Evolutionary conservation across 2,797 vertebrate species (phyloP), one percentile per base, ranked within the genome.

Genomic region (Notolepis coatsorum): DNA sequence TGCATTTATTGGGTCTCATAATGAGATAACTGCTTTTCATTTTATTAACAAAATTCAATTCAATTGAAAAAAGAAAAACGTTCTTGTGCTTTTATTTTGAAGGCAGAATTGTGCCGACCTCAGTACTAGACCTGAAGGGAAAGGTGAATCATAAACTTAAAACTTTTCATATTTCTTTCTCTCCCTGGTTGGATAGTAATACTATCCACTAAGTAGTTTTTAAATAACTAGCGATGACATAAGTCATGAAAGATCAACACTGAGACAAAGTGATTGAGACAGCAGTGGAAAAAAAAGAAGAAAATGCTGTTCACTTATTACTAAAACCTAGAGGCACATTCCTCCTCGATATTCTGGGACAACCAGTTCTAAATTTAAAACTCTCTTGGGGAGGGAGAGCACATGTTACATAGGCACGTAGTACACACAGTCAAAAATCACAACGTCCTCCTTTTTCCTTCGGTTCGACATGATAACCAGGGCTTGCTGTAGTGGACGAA

Each of bases 261-360:
- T 12, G 48, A 81, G 61, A 66, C 65, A 78, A 81, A 82, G 75
- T 71, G 71, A 80, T 51, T 57, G 50, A 69, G 76, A 77, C 73
- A 78, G 78, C 79, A 74, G 75, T 76, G 81, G 81, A 80, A 33
- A 46, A n/a, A 37, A n/a, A 85, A 84, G 6, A 37, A n/a, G 84
- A 84, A 77, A 55, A 59, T 54, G 50, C 23, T 45, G 27, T 63
- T 67, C 49, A 42, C 39, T 35, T 43, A 71, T 70, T 75, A 62
- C 75, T 68, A 81, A 79, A 79, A 65, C 76, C 58, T 48, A 48
- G 45, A 75, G 39, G 42, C 66, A 48, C 79, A 77, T 71, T 80
- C 58, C 74, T 74, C 42, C 53, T 64, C 10, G n/a, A 61, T 77
- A 60, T 82, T 77, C 82, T 80, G 78, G 27, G 59, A 49, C 43